Percentiles rank a stretch among this genome's conserved stretches.
Evolutionary conservation across 1,140 invertebrate species (phyloP).

Genomic region (Aleiodes sp.): DNA sequence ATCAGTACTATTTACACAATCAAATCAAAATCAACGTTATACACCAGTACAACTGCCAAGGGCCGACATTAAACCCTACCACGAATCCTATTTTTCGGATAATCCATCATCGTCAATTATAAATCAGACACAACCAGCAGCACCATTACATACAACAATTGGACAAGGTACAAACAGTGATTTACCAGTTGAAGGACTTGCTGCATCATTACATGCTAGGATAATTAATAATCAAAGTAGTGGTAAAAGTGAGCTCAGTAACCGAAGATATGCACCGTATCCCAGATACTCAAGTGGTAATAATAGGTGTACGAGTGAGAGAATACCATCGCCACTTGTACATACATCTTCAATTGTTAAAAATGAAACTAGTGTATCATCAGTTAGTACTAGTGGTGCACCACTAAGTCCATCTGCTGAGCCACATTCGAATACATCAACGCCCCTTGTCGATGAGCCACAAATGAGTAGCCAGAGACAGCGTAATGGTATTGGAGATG

Average conservation of each 20-base stretch:
- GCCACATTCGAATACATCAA: slow-evolving; percentile 72
- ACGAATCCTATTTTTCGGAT: slow-evolving; percentile 76
- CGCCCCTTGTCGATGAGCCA: slow-evolving; percentile 71
- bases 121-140: slow-evolving; percentile 51
- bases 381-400: slow-evolving; percentile 63
- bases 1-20: slow-evolving; percentile 62
- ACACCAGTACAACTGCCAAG: slow-evolving; percentile 72
- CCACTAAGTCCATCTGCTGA: slow-evolving; percentile 64
- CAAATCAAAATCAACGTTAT: slow-evolving; percentile 64
- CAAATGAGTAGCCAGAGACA: slow-evolving; percentile 60
- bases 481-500: slow-evolving; percentile 57
- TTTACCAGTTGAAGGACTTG: slow-evolving; percentile 73
- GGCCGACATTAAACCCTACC: slow-evolving; percentile 78
- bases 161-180: slow-evolving; percentile 55
- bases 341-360: slow-evolving; percentile 51
- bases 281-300: slow-evolving; percentile 51
- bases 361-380: slow-evolving; percentile 57
- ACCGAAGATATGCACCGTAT: slow-evolving; percentile 58
- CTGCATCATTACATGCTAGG: slow-evolving; percentile 82
- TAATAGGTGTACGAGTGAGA: slow-evolving; percentile 46
- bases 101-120: slow-evolving; percentile 63
- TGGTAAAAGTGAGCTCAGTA: slow-evolving; percentile 47
- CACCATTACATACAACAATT: slow-evolving; percentile 58
- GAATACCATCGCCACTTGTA: slow-evolving; percentile 48
- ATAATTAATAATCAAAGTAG: slow-evolving; percentile 70